These are phyloP conservation scores for Progne subis DNA, from an alignment of 2,113 vertebrate genomes.

Conservation along the genomic window DNA sequence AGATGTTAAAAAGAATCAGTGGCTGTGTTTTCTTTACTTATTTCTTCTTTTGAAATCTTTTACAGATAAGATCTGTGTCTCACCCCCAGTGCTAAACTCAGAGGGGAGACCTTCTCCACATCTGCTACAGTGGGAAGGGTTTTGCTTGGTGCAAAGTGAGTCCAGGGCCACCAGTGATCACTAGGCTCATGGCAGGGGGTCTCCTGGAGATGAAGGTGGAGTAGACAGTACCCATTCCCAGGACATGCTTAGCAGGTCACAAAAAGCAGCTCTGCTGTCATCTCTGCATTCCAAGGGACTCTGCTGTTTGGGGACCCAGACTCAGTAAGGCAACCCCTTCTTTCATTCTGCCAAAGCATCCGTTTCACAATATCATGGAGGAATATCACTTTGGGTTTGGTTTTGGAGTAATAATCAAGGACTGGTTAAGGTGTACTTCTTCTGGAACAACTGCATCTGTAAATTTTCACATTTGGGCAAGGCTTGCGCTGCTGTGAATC, in stretches of 20 bases:
- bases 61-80: neutral
- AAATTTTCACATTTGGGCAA: neutral
- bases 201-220: neutral
- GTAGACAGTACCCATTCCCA: neutral
- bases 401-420: neutral
- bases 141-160: neutral
- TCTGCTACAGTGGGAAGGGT: neutral
- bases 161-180: neutral
- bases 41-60: neutral
- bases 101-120: neutral
- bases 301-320: neutral
- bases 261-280: neutral
- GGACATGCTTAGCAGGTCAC: rapidly evolving
- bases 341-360: neutral
- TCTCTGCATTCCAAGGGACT: neutral
- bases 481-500: neutral
- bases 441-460: neutral
- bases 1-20: neutral
- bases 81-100: neutral
- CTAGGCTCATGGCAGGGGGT: rapidly evolving
- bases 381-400: neutral
- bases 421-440: neutral
- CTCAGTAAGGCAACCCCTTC: neutral
- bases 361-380: neutral
- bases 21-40: neutral